Evolutionary conservation across 2,113 vertebrate species (phyloP), one percentile per base, ranked within the genome.

Genomic region (Xenus cinereus): DNA sequence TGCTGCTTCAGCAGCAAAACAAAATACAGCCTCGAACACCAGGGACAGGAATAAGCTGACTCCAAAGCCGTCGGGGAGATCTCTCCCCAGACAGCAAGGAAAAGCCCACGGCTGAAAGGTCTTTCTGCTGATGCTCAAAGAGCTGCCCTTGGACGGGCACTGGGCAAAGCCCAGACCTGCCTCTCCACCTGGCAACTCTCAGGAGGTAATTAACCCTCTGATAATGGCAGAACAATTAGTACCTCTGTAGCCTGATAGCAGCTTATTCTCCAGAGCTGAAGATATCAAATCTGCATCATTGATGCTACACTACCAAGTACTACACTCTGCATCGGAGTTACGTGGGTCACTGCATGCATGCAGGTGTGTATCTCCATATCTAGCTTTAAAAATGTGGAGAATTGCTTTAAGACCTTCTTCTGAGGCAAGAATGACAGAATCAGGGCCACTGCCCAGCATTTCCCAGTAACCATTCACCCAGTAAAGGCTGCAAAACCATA

Each of bases 1-100:
- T 96, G 92, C 94, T 96, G 86, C 94, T 91, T 82, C 90, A 96
- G 83, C 93, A 97, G 95, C 92, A 82, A 48, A 93, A 86, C 51
- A 62, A 57, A 86, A 82, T 22, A 66, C 72, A 69, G 35, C 1
- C 73, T 90, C 60, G 21, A 64, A 82, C 90, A 62, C 15, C 45
- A 45, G 88, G 80, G 79, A 71, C 4, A 6, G 80, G 56, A 84
- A 54, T 5, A 24, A 88, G 76, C 66, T 77, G 12, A 19, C 80
- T 90, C 83, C 48, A 39, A 57, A 93, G 92, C 82, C 45, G 24
- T 17, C 50, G 30, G 68, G 85, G 84, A 84, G 78, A 37, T 8
- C 39, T 35, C 27, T 72, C 51, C 56, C 68, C 56, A 75, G 84
- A 10, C 56, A 74, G 41, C 18, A 54, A 59, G 50, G 14, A 50